phyloP scores from a whole-genome alignment of 2,888 invertebrate genomes.

The Cyrtodaria siliqua region DNA sequence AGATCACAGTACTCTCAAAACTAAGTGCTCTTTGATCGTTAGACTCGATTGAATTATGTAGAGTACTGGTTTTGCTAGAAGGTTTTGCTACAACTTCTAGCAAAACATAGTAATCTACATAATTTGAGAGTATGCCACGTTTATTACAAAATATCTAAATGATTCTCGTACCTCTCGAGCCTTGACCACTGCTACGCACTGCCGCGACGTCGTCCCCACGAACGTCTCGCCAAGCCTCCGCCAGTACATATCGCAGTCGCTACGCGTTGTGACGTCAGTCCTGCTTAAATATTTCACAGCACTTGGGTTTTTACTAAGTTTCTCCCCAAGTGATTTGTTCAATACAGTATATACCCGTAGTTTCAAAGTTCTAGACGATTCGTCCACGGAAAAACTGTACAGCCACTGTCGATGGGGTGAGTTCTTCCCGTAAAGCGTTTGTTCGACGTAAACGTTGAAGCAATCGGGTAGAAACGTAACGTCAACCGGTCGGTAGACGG shows the following conservation, averaged over 20 bases:
- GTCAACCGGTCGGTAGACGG: conserved; percentile 67
- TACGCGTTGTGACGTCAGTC: conserved; percentile 66
- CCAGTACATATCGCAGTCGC: conserved; percentile 78
- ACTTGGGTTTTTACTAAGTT: conserved; percentile 52
- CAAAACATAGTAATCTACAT: no score
- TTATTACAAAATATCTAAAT: no score
- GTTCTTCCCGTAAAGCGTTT: conserved; percentile 61
- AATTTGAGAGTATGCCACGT: no score
- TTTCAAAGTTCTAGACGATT: conserved; percentile 56
- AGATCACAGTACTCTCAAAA: no score
- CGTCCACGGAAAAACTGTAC: conserved; percentile 67
- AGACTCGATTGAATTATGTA: no score
- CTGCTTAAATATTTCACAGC: conserved; percentile 55
- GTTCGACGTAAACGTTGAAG: conserved; percentile 72
- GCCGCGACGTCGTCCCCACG: conserved; percentile 72
- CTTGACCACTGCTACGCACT: conserved; percentile 70
- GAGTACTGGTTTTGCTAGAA: no score
- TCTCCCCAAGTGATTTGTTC: conserved; percentile 49
- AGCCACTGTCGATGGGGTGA: conserved; percentile 67
- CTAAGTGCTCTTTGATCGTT: no score
- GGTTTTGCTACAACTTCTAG: no score
- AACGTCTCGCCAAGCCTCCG: conserved; percentile 70
- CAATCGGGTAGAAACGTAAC: conserved; percentile 64
- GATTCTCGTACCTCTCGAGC: conserved; percentile 65
- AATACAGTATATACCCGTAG: conserved; percentile 64